Evolutionary conservation across 2,797 vertebrate species (phyloP), one percentile per base, ranked within the genome.

Genomic region (Gobionotothen gibberifrons): DNA sequence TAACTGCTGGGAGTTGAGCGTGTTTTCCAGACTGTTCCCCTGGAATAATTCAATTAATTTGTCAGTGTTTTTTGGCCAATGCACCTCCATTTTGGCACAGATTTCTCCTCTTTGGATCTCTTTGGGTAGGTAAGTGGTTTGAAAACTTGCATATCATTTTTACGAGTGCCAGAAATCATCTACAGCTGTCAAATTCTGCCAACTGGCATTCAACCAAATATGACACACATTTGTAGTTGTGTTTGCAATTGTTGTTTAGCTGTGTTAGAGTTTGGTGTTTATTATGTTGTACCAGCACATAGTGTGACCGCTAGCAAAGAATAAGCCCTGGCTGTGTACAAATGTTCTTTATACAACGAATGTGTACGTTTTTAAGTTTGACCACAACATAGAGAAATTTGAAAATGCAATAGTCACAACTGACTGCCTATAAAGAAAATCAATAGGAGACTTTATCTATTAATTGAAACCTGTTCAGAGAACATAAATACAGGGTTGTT

Each of bases 161-260:
- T 16, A 40, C 29, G 48, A 67, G 46, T 22, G 46, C 51, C 56
- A 75, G 42, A 66, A 29, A 6, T 53, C 17, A 55, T 53, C 53
- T 49, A 52, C 7, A 39, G 61, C 57, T 74, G 19, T 63, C 42
- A 70, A 70, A 67, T 26, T 48, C 47, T 47, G 21, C 32, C 22
- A 51, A 56, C 68, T 74, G 77, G 14, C 73, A 67, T 43, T 43
- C 36, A 22, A 58, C 69, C 43, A 62, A 53, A 61, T 32, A 64
- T 46, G 49, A 49, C 26, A 56, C 56, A 58, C 46, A 13, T 75
- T 43, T 69, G 43, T 51, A 32, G 48, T 15, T 58, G 48, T 59
- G 22, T 66, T 57, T 76, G 60, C 40, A 55, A 46, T 47, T 67
- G 21, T 67, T 42, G 47, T 76, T 47, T 32, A 64, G 58, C 14